phyloP scores from a whole-genome alignment of 2,888 invertebrate genomes.

The Drosophila subsilvestris region DNA sequence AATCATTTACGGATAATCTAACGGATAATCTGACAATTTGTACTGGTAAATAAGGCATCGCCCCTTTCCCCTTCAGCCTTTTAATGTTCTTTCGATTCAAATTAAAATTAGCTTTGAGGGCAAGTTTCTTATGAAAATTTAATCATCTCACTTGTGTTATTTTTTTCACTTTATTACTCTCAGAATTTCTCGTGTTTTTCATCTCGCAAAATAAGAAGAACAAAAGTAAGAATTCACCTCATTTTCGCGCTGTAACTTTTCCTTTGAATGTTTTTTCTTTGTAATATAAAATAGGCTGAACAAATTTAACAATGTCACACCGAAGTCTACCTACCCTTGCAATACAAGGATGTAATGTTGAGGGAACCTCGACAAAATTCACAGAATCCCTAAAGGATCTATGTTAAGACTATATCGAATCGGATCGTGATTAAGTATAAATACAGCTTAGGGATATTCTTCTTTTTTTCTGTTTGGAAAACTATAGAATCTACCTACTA shows the following conservation, averaged over 20 bases:
- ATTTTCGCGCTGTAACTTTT: conserved; percentile 11
- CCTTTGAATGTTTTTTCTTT: conserved; percentile 3
- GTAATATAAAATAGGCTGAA: conserved; percentile 29
- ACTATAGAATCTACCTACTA: neutral
- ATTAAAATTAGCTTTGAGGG: neutral
- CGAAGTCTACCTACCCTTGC: neutral
- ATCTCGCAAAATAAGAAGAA: conserved; percentile 7
- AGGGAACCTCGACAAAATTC: neutral
- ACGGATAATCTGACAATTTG: neutral
- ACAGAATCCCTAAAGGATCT: neutral
- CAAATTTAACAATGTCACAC: neutral
- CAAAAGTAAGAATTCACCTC: conserved; percentile 10
- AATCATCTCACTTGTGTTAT: neutral
- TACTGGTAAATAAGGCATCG: too few relatives aligned
- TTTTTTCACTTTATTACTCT: conserved; percentile 28
- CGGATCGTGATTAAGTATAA: neutral
- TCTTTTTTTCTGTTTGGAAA: neutral
- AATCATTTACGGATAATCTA: too few relatives aligned
- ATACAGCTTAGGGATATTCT: neutral
- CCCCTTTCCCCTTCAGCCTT: neutral
- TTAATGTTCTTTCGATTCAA: neutral
- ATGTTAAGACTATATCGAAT: neutral
- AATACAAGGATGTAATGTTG: neutral
- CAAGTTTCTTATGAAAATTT: conserved; percentile 9
- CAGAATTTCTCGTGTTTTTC: conserved; percentile 29